Conservation (phyloP, 2,888 invertebrate genomes). For the Melikaiella ostensackeni region DNA sequence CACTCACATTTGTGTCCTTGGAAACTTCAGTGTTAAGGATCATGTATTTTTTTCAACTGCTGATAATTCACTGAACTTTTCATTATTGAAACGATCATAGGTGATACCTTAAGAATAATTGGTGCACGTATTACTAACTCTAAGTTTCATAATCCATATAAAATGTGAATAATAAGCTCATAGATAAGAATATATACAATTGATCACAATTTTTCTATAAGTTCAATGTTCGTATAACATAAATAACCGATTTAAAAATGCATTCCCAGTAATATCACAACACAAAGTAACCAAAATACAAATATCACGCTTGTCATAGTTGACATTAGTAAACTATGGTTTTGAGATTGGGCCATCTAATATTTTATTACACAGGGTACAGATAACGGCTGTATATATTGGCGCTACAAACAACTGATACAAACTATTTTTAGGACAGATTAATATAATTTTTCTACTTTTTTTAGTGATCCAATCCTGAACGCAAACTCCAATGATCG, state of each 20-base stretch:
- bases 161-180: neutral
- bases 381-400: conserved; percentile 70
- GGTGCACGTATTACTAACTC: conserved; percentile 36
- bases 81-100: neutral
- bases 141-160: neutral
- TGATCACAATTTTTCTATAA: neutral
- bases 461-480: conserved; percentile 90
- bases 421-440: neutral
- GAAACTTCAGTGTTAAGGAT: neutral
- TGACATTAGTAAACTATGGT: conserved; percentile 3
- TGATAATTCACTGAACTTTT: neutral
- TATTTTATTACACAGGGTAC: conserved; percentile 27
- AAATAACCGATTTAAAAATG: neutral
- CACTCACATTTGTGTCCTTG: neutral
- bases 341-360: conserved; percentile 24
- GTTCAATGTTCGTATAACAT: neutral
- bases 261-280: conserved; percentile 27
- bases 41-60: neutral
- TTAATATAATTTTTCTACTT: neutral
- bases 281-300: conserved; percentile 34
- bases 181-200: too few species aligned
- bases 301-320: conserved; percentile 37
- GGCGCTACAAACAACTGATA: conserved; percentile 49
- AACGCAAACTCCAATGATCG: conserved; percentile 93
- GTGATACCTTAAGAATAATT: neutral